These are phyloP conservation scores for Brachyhypopomus occidentalis DNA, from an alignment of 2,113 vertebrate genomes.

Conservation along the genomic window DNA sequence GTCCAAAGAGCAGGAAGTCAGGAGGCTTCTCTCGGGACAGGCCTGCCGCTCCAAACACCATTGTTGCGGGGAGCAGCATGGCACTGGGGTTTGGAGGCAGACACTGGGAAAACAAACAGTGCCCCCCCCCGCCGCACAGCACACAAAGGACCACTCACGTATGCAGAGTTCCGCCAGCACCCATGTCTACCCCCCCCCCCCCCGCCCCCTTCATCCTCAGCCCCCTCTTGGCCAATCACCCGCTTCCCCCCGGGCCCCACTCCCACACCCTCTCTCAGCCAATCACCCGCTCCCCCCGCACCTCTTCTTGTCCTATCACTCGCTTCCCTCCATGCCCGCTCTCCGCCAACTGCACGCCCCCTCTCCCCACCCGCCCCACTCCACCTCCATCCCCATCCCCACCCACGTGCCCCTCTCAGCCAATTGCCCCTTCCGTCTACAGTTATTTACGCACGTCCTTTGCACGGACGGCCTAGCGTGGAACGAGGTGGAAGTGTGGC, in stretches of 20 bases:
- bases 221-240: conserved; percentile 23
- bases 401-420: neutral
- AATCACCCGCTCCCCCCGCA: neutral
- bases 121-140: conserved; percentile 55
- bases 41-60: conserved; percentile 75
- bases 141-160: conserved; percentile 71
- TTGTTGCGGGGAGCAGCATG: conserved; percentile 76
- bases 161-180: conserved; percentile 56
- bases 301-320: neutral
- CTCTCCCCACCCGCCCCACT: too few relatives aligned
- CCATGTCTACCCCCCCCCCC: conserved; percentile 24
- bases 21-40: conserved; percentile 75
- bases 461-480: neutral
- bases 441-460: neutral
- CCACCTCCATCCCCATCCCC: too few relatives aligned
- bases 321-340: neutral
- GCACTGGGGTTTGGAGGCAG: conserved; percentile 69
- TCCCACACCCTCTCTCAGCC: neutral
- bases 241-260: neutral
- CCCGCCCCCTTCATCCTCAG: neutral
- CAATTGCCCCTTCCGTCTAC: neutral
- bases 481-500: neutral
- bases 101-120: conserved; percentile 75
- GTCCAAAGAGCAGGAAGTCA: conserved; percentile 76
- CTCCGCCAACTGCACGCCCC: neutral